Conservation (phyloP, 2,888 invertebrate species). For the Parascotia fuliginaria region DNA sequence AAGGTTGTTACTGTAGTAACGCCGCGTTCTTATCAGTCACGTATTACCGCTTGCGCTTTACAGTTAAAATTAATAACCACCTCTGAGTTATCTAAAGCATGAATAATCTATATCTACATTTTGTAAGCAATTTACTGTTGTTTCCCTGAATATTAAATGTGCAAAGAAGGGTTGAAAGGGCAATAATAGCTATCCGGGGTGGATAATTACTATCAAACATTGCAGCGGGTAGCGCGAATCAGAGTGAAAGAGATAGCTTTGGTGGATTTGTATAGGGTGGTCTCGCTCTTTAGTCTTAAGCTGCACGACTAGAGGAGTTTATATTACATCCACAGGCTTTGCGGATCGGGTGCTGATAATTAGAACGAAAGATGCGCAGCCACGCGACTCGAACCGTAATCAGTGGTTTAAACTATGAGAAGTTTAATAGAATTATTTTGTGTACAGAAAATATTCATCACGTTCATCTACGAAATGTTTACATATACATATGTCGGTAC, state of each 20-base stretch:
- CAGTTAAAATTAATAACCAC: conserved; percentile 40
- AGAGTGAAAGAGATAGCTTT: conserved; percentile 36
- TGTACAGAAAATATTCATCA: conserved; percentile 19
- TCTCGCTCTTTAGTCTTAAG: conserved; percentile 51
- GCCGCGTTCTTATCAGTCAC: conserved; percentile 53
- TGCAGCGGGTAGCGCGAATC: conserved; percentile 42
- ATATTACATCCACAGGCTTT: conserved; percentile 62
- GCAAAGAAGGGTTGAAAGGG: conserved; percentile 63
- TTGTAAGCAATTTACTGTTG: conserved; percentile 55
- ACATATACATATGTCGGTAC: not conserved
- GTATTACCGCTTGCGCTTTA: conserved; percentile 37
- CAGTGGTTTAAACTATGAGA: conserved; percentile 55
- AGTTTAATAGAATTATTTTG: conserved; percentile 33
- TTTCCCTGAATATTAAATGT: conserved; percentile 60
- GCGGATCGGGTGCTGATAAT: conserved; percentile 75
- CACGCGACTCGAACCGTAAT: conserved; percentile 73
- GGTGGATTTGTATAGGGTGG: conserved; percentile 37
- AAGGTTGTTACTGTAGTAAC: conserved; percentile 29
- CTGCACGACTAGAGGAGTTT: conserved; percentile 60
- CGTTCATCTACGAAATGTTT: not conserved
- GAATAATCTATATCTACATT: conserved; percentile 49
- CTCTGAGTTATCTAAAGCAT: conserved; percentile 28
- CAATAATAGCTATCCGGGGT: conserved; percentile 56
- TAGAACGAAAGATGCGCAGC: conserved; percentile 80
- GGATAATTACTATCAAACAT: conserved; percentile 58